Conservation (phyloP, 2,888 invertebrate species). For the Philereme vetulata region DNA sequence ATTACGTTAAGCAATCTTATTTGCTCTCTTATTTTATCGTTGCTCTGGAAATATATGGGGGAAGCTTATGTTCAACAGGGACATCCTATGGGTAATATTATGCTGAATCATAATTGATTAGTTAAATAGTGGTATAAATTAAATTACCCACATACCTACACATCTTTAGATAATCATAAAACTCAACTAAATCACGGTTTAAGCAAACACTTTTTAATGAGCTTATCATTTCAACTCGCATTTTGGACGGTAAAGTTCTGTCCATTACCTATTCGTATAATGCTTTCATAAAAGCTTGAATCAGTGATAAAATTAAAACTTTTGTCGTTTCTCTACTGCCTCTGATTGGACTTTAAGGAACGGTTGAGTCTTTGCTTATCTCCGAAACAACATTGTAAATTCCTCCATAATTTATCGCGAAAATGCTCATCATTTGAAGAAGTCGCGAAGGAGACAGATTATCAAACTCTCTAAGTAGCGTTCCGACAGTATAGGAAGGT, state of each 20-base stretch:
- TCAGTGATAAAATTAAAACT: not conserved
- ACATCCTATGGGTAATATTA: too few relatives aligned
- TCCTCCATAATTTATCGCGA: slow-evolving; percentile 39
- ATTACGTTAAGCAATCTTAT: too few relatives aligned
- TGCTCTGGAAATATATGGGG: too few relatives aligned
- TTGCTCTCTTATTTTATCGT: too few relatives aligned
- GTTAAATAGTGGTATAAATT: too few relatives aligned
- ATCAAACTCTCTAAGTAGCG: slow-evolving; percentile 72
- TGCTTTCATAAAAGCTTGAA: not conserved
- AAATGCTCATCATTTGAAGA: slow-evolving; percentile 33
- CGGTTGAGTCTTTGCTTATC: not conserved
- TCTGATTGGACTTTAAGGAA: too few relatives aligned
- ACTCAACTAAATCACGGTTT: slow-evolving; percentile 15
- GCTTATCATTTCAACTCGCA: slow-evolving; percentile 19
- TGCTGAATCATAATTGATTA: too few relatives aligned
- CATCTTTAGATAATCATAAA: slow-evolving; percentile 17
- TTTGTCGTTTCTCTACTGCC: not conserved
- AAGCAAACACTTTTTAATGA: slow-evolving; percentile 22
- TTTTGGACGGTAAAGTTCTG: slow-evolving; percentile 4
- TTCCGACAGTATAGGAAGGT: slow-evolving; percentile 54
- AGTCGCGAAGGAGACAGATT: slow-evolving; percentile 66
- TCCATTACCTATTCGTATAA: slow-evolving; percentile 1
- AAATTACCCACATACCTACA: too few relatives aligned
- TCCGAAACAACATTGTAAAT: slow-evolving; percentile 13
- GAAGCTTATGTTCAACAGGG: too few relatives aligned